Conservation (phyloP, 2,888 invertebrate species). For the Agrilus cyanescens region DNA sequence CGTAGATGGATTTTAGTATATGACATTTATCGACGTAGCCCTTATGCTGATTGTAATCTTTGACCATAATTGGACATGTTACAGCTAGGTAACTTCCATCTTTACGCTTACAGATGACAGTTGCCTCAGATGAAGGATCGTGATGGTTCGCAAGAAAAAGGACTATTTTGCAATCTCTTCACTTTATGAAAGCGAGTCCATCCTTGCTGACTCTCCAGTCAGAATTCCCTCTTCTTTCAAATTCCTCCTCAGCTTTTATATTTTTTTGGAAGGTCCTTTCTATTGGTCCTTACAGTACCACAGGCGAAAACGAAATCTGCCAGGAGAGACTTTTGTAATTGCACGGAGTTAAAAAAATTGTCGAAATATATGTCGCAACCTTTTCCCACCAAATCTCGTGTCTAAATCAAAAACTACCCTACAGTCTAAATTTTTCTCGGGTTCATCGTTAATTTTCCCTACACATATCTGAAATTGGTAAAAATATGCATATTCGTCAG, state of each 20-base stretch:
- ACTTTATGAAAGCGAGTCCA: slow-evolving; percentile 1
- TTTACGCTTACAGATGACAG: neutral
- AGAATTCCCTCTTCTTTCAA: slow-evolving; percentile 2
- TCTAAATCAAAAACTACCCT: too few species aligned
- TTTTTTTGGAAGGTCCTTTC: neutral
- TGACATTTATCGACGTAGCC: too few species aligned
- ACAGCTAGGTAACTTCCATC: neutral
- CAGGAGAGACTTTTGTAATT: slow-evolving; percentile 13
- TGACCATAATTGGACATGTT: slow-evolving; percentile 1
- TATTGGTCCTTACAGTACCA: slow-evolving; percentile 12
- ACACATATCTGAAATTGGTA: too few species aligned
- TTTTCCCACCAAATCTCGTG: too few species aligned
- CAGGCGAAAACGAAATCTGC: slow-evolving; percentile 14
- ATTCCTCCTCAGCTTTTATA: slow-evolving; percentile 1
- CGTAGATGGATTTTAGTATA: too few species aligned
- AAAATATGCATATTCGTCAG: too few species aligned
- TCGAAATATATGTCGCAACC: slow-evolving; percentile 17
- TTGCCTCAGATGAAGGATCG: neutral
- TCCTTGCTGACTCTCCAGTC: slow-evolving; percentile 3
- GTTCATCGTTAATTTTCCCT: too few species aligned
- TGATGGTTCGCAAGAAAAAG: neutral
- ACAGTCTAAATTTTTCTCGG: too few species aligned
- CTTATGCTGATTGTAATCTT: too few species aligned
- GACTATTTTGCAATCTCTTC: slow-evolving; percentile 1
- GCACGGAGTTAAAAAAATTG: slow-evolving; percentile 17